Percentiles rank a stretch among this genome's conserved stretches.
phyloP scores from a whole-genome alignment of 2,888 invertebrate genomes.

The Griposia aprilina region DNA sequence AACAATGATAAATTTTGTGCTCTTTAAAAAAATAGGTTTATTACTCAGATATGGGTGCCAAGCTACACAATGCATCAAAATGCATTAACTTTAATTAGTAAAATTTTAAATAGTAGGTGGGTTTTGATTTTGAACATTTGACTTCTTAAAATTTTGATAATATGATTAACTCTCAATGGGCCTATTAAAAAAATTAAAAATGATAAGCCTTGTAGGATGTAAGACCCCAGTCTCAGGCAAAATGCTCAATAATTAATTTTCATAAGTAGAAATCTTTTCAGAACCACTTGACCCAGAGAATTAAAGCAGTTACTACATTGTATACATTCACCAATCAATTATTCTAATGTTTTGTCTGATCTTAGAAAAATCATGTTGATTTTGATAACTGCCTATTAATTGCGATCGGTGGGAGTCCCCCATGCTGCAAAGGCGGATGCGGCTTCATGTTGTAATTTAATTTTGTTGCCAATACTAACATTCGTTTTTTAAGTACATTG shows the following conservation, averaged over 20 bases:
- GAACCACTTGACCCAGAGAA: background rate
- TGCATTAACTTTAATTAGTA: background rate
- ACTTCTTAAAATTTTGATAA: background rate
- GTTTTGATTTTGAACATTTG: background rate
- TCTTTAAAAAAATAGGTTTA: background rate
- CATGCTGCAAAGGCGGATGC: too few species aligned
- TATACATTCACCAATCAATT: background rate
- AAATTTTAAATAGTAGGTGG: background rate
- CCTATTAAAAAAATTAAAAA: background rate
- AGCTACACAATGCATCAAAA: background rate
- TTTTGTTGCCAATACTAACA: too few species aligned
- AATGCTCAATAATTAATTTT: background rate
- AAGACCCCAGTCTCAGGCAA: background rate
- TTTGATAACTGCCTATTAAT: background rate
- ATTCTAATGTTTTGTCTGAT: background rate
- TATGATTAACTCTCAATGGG: too few species aligned
- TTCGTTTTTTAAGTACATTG: too few species aligned
- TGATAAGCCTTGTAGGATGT: background rate
- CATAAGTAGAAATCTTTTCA: background rate
- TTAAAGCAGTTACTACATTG: background rate
- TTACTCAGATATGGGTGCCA: background rate
- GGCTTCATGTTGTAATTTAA: too few species aligned
- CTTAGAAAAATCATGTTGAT: background rate
- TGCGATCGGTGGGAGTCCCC: too few species aligned
- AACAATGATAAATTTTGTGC: conserved; percentile 3